Evolutionary conservation across 2,888 invertebrate species (phyloP).

Genomic region (Ophioninae sp.): DNA sequence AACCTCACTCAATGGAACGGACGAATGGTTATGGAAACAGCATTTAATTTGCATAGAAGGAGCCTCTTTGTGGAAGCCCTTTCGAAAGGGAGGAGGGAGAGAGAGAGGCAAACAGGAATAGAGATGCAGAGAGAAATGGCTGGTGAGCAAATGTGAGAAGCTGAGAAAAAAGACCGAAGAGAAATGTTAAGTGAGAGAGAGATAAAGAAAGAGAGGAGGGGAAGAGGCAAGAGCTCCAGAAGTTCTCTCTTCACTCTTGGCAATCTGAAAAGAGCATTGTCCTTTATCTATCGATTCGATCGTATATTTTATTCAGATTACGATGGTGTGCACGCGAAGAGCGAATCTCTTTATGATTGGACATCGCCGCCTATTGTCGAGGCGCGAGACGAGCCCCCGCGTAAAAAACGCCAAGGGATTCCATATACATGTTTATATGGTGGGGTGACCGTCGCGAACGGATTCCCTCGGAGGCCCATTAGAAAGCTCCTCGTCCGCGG

Average conservation of each 20-base stretch:
- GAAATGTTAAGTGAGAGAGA: conserved; percentile 20
- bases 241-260: conserved; percentile 67
- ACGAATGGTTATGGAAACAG: conserved; percentile 81
- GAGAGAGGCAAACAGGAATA: conserved; percentile 29
- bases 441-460: background rate
- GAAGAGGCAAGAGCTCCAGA: conserved; percentile 49
- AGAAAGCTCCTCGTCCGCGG: background rate
- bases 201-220: conserved; percentile 39
- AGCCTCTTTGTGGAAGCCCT: conserved; percentile 78
- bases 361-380: conserved; percentile 75
- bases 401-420: background rate
- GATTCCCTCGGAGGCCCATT: conserved; percentile 24
- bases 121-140: conserved; percentile 32
- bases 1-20: conserved; percentile 81
- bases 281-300: conserved; percentile 81
- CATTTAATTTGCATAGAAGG: conserved; percentile 81
- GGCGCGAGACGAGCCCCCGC: conserved; percentile 39
- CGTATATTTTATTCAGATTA: conserved; percentile 81
- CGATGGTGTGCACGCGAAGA: conserved; percentile 72
- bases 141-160: conserved; percentile 44
- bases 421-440: conserved; percentile 13
- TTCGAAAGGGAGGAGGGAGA: conserved; percentile 62
- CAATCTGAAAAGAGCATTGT: conserved; percentile 80
- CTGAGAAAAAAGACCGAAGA: conserved; percentile 26
- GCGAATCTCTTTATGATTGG: conserved; percentile 80